Evolutionary conservation across 2,113 vertebrate genomes (phyloP).

Genomic region (Ornithorhynchus anatinus): DNA sequence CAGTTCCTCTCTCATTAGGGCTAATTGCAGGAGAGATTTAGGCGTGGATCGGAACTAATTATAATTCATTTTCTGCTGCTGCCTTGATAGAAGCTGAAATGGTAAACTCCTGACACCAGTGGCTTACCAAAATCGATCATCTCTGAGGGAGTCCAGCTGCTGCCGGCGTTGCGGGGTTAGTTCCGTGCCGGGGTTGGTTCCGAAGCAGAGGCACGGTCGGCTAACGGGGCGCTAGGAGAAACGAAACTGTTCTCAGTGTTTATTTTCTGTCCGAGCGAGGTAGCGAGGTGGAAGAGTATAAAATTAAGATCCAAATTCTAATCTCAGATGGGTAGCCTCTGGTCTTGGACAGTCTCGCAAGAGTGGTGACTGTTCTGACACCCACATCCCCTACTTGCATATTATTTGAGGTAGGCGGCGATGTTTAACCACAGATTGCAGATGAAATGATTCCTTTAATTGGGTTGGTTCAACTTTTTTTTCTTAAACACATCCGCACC

Average conservation of each 20-base stretch:
- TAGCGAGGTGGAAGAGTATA: neutral
- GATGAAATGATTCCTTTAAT: constrained; percentile 40
- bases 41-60: neutral
- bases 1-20: neutral
- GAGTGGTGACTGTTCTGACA: neutral
- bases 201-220: no score
- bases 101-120: neutral
- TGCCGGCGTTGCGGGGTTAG: no score
- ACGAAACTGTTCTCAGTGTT: no score
- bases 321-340: neutral
- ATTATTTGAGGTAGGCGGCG: constrained; percentile 46
- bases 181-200: no score
- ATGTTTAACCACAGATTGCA: constrained; percentile 55
- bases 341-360: neutral
- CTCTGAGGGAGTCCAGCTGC: no score
- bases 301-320: rapidly evolving
- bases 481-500: neutral
- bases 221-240: no score
- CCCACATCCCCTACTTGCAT: constrained; percentile 41
- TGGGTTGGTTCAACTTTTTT: constrained; percentile 21
- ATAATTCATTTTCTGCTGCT: neutral
- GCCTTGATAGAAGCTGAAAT: neutral
- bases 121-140: neutral
- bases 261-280: no score
- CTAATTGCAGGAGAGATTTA: neutral